phyloP scores from a whole-genome alignment of 2,888 invertebrate genomes.

The Parthenolecanium corni region DNA sequence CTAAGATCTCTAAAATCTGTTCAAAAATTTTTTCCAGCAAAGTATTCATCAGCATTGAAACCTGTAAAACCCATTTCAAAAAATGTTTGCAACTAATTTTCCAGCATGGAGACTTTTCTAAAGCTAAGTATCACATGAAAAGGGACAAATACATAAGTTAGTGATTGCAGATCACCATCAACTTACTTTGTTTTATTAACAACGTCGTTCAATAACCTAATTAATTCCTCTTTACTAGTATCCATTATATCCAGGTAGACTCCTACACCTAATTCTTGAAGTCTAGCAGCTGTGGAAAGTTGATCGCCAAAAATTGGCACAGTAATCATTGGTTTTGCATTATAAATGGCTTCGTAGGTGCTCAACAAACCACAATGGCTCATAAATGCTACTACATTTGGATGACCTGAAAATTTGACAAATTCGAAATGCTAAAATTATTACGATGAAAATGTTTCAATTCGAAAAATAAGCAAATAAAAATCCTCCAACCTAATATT shows the following conservation, averaged over 20 bases:
- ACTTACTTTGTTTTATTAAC: background rate
- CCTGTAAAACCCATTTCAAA: too few relatives aligned
- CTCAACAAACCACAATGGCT: constrained; percentile 12
- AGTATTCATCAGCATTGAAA: too few relatives aligned
- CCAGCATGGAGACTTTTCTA: too few relatives aligned
- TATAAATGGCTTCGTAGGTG: constrained; percentile 3
- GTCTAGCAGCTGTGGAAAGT: background rate
- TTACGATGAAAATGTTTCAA: background rate
- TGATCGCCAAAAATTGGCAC: constrained; percentile 2
- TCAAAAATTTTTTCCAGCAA: too few relatives aligned
- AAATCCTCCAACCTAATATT: background rate
- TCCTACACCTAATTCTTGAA: background rate
- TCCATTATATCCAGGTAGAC: background rate
- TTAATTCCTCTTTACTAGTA: background rate
- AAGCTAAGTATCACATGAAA: too few relatives aligned
- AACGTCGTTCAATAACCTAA: background rate
- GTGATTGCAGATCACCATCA: too few relatives aligned
- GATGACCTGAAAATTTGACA: background rate
- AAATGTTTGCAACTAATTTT: too few relatives aligned
- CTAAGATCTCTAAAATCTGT: too few relatives aligned
- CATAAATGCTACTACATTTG: constrained; percentile 7
- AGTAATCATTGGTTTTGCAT: background rate
- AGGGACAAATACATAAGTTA: too few relatives aligned
- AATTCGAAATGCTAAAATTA: background rate
- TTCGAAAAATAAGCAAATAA: background rate